Base-by-base conservation (phyloP, 1,140 invertebrate genomes). In the Teleogryllus occipitalis region DNA sequence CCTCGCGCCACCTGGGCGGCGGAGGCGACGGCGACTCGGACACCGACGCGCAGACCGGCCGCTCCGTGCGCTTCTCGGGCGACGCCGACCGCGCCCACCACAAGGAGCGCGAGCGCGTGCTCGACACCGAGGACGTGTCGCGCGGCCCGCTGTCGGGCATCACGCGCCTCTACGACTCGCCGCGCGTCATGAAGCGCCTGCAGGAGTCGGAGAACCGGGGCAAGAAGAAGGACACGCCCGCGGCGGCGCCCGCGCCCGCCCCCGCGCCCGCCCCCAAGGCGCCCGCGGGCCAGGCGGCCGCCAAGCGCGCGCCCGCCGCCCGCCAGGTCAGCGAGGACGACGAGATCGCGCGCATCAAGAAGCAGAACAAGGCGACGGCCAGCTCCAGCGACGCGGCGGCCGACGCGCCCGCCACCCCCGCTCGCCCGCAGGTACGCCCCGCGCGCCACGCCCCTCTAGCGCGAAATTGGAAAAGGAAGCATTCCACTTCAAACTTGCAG, bases 111-210 rank as follows among this genome's bases (percentile, higher is more conserved):
- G 94, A 95, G 84, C 90, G 92, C 78, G 93, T 97, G 0, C 86
- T 96, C 21, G 95, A 97, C 84, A 96, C 95, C 7, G 95, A 97
- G 86, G 95, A 97, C 84, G 95, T 94, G 0, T 92, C 94, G 7
- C 89, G 93, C 79, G 96, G 96, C 8, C 96, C 96, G 3, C 88
- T 98, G 0, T 96, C 95, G 85, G 96, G 96, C 74, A 96, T 97
- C 27, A 94, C 94, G 77, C 89, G 94, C n/a, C 86, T 97, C 7
- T 91, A 91, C n/a, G 96, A 97, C 84, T 96, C 94, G 49, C 93
- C 95, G 0, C 88, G 95, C 74, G 94, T 97, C 0, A 96, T 97
- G 90, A 94, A 95, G 85, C 92, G 95, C 76, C 88, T 97, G 78
- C 92, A 96, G 82, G 95, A 96, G 81, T 91, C 90, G 78, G 93